Base-by-base conservation (phyloP, 2,113 vertebrate species). In the Hyla sarda region DNA sequence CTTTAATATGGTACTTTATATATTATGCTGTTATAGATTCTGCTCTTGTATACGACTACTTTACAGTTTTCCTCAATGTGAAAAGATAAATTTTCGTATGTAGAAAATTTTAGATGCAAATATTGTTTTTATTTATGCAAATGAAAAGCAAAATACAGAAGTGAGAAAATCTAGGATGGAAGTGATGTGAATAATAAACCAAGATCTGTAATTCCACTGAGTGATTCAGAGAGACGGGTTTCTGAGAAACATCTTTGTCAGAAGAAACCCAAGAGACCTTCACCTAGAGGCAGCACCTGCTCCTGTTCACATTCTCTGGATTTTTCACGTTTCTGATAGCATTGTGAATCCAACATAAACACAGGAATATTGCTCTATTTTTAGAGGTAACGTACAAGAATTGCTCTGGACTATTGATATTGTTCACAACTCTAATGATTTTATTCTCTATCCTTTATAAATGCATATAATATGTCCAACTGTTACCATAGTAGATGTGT, bases 261-360 rank as follows among this genome's bases (percentile, higher is more conserved):
- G 41, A 65, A 77, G 37, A 82, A 82, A 82, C 81, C n/a, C 81
- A 71, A 54, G 48, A 52, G 81, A 83, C 82, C 82, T 73, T 83
- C 65, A 71, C 81, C 81, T 30, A 82, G n/a, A 71, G 16, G n/a
- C 28, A 50, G 65, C 25, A 71, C 19, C 48, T 83, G 32, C 30
- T 34, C 50, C 50, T 83, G 6, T 45, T 83, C 32, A 56, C 30
- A 54, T 30, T 72, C 48, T 48, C 45, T 23, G 23, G 28, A 23
- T 28, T 52, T 69, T 30, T 23, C 13, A 45, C n/a, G 16, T 6
- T 77, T 77, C 16, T 54, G 37, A 54, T 32, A 11, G 34, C 67
- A 23, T 37, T 10, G 25, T 54, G 48, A 21, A 34, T 34, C 17
- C 50, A 77, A 32, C 48, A 23, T n/a, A 76, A 48, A 76, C 25